Base-by-base conservation (phyloP, 2,888 invertebrate species). In the Perizoma flavofasciatum region DNA sequence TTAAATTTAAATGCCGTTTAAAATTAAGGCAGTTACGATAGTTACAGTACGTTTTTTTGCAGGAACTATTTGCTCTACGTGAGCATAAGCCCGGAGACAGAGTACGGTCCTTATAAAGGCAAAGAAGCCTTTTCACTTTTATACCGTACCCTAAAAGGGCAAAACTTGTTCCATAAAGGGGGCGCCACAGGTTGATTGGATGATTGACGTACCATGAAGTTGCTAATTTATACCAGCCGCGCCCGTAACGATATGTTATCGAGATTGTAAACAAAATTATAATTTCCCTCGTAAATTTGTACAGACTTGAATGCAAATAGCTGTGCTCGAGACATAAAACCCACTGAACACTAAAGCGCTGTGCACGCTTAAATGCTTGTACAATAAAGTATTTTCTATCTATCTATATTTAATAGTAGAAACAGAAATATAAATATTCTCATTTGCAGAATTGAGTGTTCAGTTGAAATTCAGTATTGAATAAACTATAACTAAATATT, bases 201-300 rank as follows among this genome's bases (percentile, higher is more conserved):
- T 89, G 89, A 90, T 89, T 88, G 90, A 89, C 85, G 84, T 73
- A 66, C 75, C 78, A 63, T 76, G 75, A 75, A 72, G 74, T 75
- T 59, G 70, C 77, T 75, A 81, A 83, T 80, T 74, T 74, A 72
- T 71, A 63, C 69, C 70, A 70, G 65, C 68, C 70, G 68, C 65
- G 67, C 69, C 66, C 67, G 66, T 77, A 79, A 81, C 82, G 71
- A 76, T 75, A 69, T 74, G 78, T 79, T 82, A 82, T 84, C 82
- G 81, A 72, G 79, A 81, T 76, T 78, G 83, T 82, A 83, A 83
- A 71, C 67, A 71, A 65, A 65, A 68, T 69, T 68, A 67, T 65
- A 68, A 66, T 68, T 66, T 65, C 51, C 51, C 46, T 53, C 64
- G 55, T 66, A 61, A 63, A 68, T 69, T 68, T 59, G 62, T 63